Conservation (phyloP, 2,888 invertebrate genomes). For the Macrophya alboannulata region DNA sequence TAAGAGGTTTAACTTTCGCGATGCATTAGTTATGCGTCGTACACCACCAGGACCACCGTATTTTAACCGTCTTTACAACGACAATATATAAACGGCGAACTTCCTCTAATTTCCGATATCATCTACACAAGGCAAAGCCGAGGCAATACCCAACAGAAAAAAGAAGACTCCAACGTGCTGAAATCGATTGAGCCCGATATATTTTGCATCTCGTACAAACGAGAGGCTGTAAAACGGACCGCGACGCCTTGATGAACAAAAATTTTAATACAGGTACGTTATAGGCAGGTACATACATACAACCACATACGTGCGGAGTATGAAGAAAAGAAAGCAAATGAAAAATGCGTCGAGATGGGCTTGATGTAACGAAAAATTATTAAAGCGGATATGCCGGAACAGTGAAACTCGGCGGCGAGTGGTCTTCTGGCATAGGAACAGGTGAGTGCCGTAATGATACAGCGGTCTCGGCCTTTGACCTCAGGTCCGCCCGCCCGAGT, state of each 20-base stretch:
- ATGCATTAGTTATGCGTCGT: slow-evolving; percentile 31
- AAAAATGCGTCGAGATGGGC: slow-evolving; percentile 26
- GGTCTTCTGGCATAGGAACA: slow-evolving; percentile 65
- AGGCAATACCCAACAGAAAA: background rate
- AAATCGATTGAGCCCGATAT: slow-evolving; percentile 39
- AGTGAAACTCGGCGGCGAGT: slow-evolving; percentile 45
- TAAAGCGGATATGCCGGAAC: slow-evolving; percentile 54
- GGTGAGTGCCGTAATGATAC: slow-evolving; percentile 79
- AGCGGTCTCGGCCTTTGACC: slow-evolving; percentile 76
- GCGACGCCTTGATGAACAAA: slow-evolving; percentile 9
- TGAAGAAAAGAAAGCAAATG: background rate
- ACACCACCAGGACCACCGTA: background rate
- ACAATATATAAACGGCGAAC: slow-evolving; percentile 2
- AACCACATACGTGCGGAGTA: background rate
- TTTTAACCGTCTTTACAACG: background rate
- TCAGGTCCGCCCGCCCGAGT: slow-evolving; percentile 68
- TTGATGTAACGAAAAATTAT: slow-evolving; percentile 36
- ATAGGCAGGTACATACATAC: background rate
- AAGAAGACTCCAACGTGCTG: background rate
- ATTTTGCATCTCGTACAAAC: slow-evolving; percentile 21
- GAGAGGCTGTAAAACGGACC: background rate
- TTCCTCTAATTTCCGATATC: slow-evolving; percentile 32
- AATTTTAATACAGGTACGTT: slow-evolving; percentile 1
- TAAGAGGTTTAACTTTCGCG: slow-evolving; percentile 30
- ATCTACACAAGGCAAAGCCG: slow-evolving; percentile 19